These are phyloP conservation scores for Ictalurus punctatus DNA, from an alignment of 2,113 vertebrate species.

Conservation along the genomic window DNA sequence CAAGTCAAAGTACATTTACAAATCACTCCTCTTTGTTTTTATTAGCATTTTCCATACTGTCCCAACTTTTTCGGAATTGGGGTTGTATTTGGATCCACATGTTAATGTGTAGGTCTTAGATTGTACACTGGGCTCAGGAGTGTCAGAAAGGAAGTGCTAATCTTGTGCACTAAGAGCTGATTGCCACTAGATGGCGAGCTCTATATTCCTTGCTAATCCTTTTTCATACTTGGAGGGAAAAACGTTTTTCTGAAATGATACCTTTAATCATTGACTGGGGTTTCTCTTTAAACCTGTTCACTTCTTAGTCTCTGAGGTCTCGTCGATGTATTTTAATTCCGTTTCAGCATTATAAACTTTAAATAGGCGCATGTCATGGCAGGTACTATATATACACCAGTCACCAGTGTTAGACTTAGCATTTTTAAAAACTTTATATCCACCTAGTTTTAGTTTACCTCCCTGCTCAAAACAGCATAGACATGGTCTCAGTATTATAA, in stretches of 20 bases:
- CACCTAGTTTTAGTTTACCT: background rate
- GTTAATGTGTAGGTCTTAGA: background rate
- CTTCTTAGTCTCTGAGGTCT: background rate
- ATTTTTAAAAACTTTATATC: background rate
- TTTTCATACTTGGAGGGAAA: background rate
- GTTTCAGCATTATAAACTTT: background rate
- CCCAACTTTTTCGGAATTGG: too few relatives aligned
- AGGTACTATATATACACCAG: background rate
- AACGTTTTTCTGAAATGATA: background rate
- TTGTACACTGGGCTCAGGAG: background rate
- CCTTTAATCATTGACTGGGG: background rate
- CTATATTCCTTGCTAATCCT: constrained; percentile 18
- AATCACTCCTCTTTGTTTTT: too few relatives aligned
- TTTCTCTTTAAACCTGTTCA: background rate
- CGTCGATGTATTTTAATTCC: background rate
- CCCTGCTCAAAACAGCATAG: too few relatives aligned
- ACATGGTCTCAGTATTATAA: background rate
- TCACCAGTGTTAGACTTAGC: background rate
- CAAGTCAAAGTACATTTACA: too few relatives aligned
- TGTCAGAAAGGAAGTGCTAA: background rate
- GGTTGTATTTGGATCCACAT: background rate
- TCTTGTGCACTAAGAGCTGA: background rate
- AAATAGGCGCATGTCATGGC: background rate
- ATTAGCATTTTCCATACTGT: too few relatives aligned
- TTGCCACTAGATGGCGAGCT: constrained; percentile 66